phyloP scores from a whole-genome alignment of 2,797 vertebrate species.

The Rhynchonycteris naso region DNA sequence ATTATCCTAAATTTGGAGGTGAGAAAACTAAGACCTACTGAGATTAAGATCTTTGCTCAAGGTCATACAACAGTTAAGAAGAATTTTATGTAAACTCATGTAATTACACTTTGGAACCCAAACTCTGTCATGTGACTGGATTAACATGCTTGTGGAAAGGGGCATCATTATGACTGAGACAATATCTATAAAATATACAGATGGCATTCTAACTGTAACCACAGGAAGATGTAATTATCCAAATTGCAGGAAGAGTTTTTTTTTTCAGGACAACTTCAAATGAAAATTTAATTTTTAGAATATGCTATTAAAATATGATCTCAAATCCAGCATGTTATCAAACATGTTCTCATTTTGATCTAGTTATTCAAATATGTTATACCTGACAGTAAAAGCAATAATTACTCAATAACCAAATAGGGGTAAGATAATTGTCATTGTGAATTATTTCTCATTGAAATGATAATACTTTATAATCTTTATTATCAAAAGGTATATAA shows the following conservation, averaged over 20 bases:
- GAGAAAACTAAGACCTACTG: background rate
- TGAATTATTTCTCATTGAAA: background rate
- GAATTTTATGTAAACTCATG: background rate
- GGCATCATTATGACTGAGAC: background rate
- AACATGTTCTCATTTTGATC: background rate
- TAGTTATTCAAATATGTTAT: background rate
- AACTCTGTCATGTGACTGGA: background rate
- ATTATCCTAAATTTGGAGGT: background rate
- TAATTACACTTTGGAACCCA: background rate
- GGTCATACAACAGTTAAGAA: background rate
- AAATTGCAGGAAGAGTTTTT: background rate
- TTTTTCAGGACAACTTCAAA: background rate
- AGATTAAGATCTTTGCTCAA: background rate
- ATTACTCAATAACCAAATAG: background rate
- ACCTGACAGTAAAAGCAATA: background rate
- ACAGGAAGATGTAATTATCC: background rate
- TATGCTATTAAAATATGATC: background rate
- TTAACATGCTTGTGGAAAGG: background rate
- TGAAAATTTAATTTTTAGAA: constrained; percentile 4
- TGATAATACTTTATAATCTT: background rate
- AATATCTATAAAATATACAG: background rate
- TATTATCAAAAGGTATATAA: background rate
- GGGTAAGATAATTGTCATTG: background rate
- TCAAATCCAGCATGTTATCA: background rate
- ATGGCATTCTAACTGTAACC: background rate